Evolutionary conservation across 2,888 invertebrate species (phyloP), one percentile per base, ranked within the genome.

Genomic region (Drosophila prolongata): DNA sequence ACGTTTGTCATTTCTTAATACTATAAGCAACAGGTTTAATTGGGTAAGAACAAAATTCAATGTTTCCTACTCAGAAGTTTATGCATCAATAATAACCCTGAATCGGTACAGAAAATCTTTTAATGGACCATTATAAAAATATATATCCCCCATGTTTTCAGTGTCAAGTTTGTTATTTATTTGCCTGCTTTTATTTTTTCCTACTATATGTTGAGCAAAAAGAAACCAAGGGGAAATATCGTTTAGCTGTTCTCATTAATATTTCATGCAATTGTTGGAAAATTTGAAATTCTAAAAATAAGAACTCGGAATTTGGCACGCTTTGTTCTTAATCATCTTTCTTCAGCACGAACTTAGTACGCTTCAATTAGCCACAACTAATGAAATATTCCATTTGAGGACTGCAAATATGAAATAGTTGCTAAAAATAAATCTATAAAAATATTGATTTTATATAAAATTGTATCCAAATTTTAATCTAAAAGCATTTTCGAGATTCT

Each of bases 151-250:
- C 30, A 56, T 59, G 77, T 71, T 87, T 82, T 83, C 85, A 84
- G 65, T 83, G 83, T 83, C 83, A 83, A 74, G 68, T 75, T 81
- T 72, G 52, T 54, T 79, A 76, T 64, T 81, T 83, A 68, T 83
- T 76, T 84, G 75, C 60, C 61, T 80, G 68, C 67, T 72, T 74
- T 73, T 40, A 44, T 54, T 57, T 60, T 43, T 44, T 60, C 16
- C 46, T 54, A 19, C 24, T 59, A 49, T 57, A 24, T 42, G 42
- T n/a, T 27, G n/a, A 37, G 24, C 16, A 24, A 38, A 14, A 14
- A 24, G 6, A 49, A 43, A 62, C 38, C 30, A 38, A 16, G 46
- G 38, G 14, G 37, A 60, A 37, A 13, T 11, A 4, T 6, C 30
- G 30, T 37, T 58, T 58, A 9, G 49, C 47, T 58, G 40, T 47